Evolutionary conservation across 2,888 invertebrate species (phyloP), one percentile per base, ranked within the genome.

Genomic region (Cryptocephalus moraei): DNA sequence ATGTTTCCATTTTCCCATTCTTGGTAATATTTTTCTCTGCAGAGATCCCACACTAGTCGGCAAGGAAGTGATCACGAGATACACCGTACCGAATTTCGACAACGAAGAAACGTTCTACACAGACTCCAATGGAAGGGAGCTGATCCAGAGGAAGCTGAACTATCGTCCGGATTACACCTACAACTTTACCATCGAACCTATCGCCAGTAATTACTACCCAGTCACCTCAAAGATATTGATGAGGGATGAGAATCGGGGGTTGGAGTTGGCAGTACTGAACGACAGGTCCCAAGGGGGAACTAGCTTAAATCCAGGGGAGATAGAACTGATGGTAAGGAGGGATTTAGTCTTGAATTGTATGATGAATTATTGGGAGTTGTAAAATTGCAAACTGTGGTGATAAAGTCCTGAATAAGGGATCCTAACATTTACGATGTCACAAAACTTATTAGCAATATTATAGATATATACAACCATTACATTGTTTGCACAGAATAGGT

Each of bases 41-140:
- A 22, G 22, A 22, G 22, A 22, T 22, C 22, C 22, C 22, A 2
- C 2, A 22, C 22, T 4, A 6, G 6, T 22, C 3, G 84, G 86
- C 1, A 83, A 81, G 58, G 88, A 88, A 65, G 74, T 88, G 1
- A 77, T 90, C 8, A 78, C 76, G 4, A 70, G 80, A 10, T 86
- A 82, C 65, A 70, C 72, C n/a, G 50, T 61, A 8, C 9, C 8
- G 32, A 39, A 55, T 36, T 58, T 62, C 32, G 47, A 58, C 22
- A 61, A 57, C 33, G 49, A 54, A 8, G 43, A 47, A 9, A 51
- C 49, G 2, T 89, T 87, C 68, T 86, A 76, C 67, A 90, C 89
- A 0, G 90, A 90, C 69, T 79, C 86, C 8, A 90, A 90, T 64
- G 84, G 85, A 0, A 68, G 88, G n/a, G 81, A 86, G 67, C 77